Evolutionary conservation across 2,113 vertebrate genomes (phyloP), one percentile per base, ranked within the genome.

Genomic region (Oncorhynchus mykiss): DNA sequence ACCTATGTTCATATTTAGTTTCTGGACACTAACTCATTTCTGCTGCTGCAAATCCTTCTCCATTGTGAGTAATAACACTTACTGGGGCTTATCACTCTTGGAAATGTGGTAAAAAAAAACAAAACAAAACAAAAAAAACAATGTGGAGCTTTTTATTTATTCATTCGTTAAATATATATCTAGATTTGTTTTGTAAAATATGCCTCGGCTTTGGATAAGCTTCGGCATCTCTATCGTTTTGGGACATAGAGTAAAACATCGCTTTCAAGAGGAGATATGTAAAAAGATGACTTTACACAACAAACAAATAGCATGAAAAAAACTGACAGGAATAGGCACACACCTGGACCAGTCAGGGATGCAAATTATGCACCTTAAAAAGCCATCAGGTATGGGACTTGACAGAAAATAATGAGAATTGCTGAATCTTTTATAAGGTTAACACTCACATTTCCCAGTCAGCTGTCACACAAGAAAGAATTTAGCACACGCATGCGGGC

Each of bases 401-500:
- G 97, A 98, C 98, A 98, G 96, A 94, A 98, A 97, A 98, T 99
- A 99, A 99, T 98, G 98, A 99, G 98, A 96, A 96, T 93, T 95
- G 95, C 96, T 98, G 98, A 98, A 99, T 99, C 96, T 99, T 99
- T 99, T 97, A 99, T 99, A 98, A 99, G 98, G 97, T 99, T 97
- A 99, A 97, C 96, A 96, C 95, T 96, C 94, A 94, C 93, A 95
- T 95, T 94, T 95, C 95, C 88, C 93, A 97, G 96, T 94, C 97
- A 98, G 96, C 98, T 99, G 97, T 99, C 97, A 99, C 95, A 99
- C 97, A 99, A 97, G 96, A 98, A 99, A 98, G 96, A 98, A 96
- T 97, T 98, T 97, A 98, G 96, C 96, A 92, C 92, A 90, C 93
- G 93, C 93, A 92, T 87, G 92, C 90, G 82, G 94, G 95, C 92